These are phyloP conservation scores for Zoanthus gigantus DNA, from an alignment of 92 coral and sea anemone species.

Conservation along the genomic window DNA sequence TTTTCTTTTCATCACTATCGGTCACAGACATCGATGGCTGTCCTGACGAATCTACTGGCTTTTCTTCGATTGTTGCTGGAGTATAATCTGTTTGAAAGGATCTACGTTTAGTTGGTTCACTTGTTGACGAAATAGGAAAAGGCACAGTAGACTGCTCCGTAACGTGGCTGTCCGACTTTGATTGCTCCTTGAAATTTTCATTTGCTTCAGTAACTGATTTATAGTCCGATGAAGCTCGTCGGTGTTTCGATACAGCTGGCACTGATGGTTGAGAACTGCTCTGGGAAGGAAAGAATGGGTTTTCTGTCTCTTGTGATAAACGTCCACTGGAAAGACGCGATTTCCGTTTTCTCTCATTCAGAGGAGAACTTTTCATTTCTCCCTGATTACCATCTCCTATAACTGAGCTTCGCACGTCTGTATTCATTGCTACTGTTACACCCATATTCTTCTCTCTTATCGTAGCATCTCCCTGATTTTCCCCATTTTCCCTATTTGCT, in stretches of 20 bases:
- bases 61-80: not conserved
- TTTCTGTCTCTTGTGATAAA: constrained; percentile 7
- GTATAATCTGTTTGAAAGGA: not conserved
- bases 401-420: not conserved
- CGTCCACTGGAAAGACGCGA: not conserved
- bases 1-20: not conserved
- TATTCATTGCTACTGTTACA: not conserved
- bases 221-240: not conserved
- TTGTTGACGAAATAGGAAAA: not conserved
- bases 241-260: not conserved
- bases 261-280: not conserved
- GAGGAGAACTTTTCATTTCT: not conserved
- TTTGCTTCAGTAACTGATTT: not conserved
- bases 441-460: not conserved
- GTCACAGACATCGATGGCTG: not conserved
- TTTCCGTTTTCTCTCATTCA: not conserved
- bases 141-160: not conserved
- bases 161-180: not conserved
- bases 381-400: not conserved
- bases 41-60: not conserved
- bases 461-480: not conserved
- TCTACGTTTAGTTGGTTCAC: not conserved
- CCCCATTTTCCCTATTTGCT: not conserved
- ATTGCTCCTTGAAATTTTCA: not conserved
- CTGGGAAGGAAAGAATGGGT: not conserved